Percentiles rank a stretch among this genome's conserved stretches.
These are phyloP conservation scores for Lysiphlebus fabarum DNA, from an alignment of 1,140 invertebrate species.

Conservation along the genomic window DNA sequence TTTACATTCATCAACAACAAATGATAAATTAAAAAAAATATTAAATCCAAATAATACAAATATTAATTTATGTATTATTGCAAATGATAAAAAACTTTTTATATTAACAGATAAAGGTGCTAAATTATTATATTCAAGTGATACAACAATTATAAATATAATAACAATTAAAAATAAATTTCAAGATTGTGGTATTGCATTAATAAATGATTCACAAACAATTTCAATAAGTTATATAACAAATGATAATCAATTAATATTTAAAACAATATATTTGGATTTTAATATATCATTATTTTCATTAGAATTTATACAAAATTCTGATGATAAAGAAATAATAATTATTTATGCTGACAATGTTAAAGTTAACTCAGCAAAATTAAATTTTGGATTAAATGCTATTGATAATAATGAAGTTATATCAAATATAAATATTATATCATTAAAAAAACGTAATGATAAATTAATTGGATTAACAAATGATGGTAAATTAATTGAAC, in stretches of 20 bases:
- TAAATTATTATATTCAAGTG: constrained; percentile 32
- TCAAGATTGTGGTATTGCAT: constrained; percentile 30
- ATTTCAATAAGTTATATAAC: no score
- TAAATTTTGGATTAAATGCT: neutral
- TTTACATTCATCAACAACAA: constrained; percentile 12
- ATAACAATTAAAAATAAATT: constrained; percentile 27
- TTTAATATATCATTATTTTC: neutral
- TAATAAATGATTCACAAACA: constrained; percentile 26
- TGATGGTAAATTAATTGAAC: constrained; percentile 19
- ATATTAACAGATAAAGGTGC: constrained; percentile 18
- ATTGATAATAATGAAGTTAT: neutral
- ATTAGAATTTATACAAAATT: neutral
- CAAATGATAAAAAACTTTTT: constrained; percentile 31
- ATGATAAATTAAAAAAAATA: constrained; percentile 23
- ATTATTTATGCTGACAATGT: neutral
- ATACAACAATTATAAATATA: constrained; percentile 32
- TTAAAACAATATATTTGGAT: no score
- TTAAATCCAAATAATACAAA: constrained; percentile 18
- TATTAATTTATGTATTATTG: constrained; percentile 34
- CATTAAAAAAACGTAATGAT: neutral
- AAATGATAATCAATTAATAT: no score
- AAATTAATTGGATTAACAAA: neutral
- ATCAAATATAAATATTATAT: neutral
- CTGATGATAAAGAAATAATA: neutral
- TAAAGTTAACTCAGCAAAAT: neutral